Evolutionary conservation across 2,888 invertebrate genomes (phyloP).

Genomic region (Fabriciana adippe): DNA sequence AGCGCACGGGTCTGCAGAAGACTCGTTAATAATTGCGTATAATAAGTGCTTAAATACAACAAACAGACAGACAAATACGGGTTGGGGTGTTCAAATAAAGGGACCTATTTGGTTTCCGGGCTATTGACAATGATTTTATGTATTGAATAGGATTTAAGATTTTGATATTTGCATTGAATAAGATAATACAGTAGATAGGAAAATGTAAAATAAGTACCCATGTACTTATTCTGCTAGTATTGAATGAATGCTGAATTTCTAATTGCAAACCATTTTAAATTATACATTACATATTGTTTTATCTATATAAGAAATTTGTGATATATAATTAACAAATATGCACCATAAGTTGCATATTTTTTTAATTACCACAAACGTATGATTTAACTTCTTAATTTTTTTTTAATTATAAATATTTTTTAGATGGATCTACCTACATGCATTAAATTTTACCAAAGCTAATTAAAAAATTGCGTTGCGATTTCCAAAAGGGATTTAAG

Average conservation of each 20-base stretch:
- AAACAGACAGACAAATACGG: slow-evolving; percentile 76
- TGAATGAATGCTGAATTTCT: background rate
- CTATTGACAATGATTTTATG: slow-evolving; percentile 51
- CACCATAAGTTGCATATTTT: no score
- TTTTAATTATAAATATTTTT: no score
- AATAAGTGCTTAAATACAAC: slow-evolving; percentile 78
- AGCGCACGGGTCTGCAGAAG: slow-evolving; percentile 62
- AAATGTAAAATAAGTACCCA: background rate
- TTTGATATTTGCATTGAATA: slow-evolving; percentile 13
- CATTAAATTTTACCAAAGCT: no score
- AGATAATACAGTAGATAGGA: background rate
- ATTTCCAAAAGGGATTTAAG: no score
- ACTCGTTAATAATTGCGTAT: slow-evolving; percentile 79
- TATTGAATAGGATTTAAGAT: slow-evolving; percentile 24
- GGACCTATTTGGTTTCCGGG: slow-evolving; percentile 61
- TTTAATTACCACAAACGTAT: no score
- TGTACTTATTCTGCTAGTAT: background rate
- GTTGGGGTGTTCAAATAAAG: slow-evolving; percentile 63
- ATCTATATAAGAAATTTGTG: no score
- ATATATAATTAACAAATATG: no score
- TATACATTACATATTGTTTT: no score
- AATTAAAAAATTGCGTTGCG: no score
- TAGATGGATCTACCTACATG: no score
- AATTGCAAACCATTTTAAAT: no score
- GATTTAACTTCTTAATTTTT: no score